Conservation (phyloP, 2,797 vertebrate species). For the Ctenosaura bakeri region DNA sequence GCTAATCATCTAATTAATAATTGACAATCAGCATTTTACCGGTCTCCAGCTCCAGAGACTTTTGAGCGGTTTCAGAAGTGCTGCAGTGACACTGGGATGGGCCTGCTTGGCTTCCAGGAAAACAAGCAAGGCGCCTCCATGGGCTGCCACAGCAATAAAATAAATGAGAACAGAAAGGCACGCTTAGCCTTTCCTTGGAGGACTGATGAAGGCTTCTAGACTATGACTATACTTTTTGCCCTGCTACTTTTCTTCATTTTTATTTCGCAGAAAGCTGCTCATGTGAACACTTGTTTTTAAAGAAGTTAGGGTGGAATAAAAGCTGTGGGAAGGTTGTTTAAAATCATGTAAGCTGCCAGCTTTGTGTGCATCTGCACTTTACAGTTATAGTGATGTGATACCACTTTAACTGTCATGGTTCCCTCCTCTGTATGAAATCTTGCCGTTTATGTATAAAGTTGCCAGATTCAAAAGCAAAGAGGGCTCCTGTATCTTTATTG, state of each 20-base stretch:
- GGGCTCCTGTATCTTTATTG: too few relatives aligned
- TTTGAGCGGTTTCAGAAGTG: neutral
- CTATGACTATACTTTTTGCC: too few relatives aligned
- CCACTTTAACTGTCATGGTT: too few relatives aligned
- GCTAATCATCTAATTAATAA: constrained; percentile 29
- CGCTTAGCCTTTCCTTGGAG: neutral
- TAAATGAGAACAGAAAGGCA: neutral
- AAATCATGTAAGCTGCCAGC: neutral
- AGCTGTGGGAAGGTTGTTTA: neutral
- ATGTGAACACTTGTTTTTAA: neutral
- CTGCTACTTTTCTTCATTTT: neutral
- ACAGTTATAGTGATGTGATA: too few relatives aligned
- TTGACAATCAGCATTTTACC: constrained; percentile 8
- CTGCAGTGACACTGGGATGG: neutral
- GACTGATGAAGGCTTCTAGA: neutral
- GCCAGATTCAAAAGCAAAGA: too few relatives aligned
- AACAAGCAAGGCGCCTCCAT: neutral
- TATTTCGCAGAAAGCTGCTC: neutral
- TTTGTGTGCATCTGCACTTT: neutral
- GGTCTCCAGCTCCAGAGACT: neutral
- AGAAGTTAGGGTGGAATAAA: neutral
- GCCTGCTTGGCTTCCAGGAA: neutral
- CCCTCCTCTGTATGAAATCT: too few relatives aligned
- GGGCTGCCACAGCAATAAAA: neutral
- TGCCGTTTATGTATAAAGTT: too few relatives aligned